phyloP scores from a whole-genome alignment of 2,797 vertebrate species.

The Cuniculus paca region DNA sequence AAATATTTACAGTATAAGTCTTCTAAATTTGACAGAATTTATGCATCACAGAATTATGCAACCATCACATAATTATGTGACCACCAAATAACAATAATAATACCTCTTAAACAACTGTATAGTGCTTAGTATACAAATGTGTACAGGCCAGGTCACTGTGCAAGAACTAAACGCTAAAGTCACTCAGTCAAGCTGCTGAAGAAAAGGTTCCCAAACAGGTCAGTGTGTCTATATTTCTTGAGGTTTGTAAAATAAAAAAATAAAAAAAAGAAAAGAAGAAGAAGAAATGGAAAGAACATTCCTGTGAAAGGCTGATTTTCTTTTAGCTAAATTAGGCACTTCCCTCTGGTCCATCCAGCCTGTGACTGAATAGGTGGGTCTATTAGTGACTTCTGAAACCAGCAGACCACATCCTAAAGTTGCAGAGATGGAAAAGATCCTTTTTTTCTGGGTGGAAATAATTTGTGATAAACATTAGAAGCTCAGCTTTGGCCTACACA shows the following conservation, averaged over 20 bases:
- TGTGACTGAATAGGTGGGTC: background rate
- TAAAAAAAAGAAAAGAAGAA: no score
- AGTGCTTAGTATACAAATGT: background rate
- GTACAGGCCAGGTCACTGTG: background rate
- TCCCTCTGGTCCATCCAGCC: no score
- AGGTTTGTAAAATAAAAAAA: slow-evolving; percentile 2
- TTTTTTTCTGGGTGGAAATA: background rate
- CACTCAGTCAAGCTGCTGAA: background rate
- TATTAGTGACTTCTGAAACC: background rate
- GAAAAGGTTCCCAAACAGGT: background rate
- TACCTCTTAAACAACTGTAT: background rate
- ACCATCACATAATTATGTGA: background rate
- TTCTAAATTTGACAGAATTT: background rate
- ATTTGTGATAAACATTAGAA: slow-evolving; percentile 21
- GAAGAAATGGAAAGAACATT: background rate
- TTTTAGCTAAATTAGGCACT: background rate
- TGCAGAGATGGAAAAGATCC: background rate
- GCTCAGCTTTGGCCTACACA: background rate
- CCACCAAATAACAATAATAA: background rate
- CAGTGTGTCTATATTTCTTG: background rate
- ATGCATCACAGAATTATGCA: background rate
- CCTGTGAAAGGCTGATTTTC: background rate
- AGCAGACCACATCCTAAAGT: background rate
- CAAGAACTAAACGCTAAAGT: background rate
- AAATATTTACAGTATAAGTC: background rate